Conservation (phyloP, 2,797 vertebrate genomes). For the Pseudocheirus occidentalis region DNA sequence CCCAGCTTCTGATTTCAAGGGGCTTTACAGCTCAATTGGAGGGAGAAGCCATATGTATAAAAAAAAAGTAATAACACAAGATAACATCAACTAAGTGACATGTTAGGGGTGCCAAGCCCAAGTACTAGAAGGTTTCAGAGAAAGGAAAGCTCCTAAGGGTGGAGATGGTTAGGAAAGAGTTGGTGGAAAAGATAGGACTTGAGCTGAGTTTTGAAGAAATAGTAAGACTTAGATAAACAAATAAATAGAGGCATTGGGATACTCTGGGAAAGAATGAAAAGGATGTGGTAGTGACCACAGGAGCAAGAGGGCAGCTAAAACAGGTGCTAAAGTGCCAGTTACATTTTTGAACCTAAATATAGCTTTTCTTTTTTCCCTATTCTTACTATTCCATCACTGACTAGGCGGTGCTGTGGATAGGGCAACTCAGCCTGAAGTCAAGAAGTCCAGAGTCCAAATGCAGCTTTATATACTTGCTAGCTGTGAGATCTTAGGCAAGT, state of each 20-base stretch:
- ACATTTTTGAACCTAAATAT: background rate
- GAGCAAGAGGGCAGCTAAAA: background rate
- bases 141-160: background rate
- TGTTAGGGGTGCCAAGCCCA: background rate
- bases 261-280: background rate
- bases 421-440: background rate
- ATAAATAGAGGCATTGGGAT: background rate
- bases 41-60: background rate
- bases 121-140: background rate
- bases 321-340: background rate
- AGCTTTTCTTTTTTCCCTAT: background rate
- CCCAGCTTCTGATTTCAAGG: background rate
- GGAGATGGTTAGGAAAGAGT: background rate
- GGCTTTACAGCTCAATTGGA: background rate
- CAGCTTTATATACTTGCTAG: background rate
- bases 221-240: background rate
- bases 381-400: background rate
- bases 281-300: background rate
- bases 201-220: background rate
- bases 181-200: background rate
- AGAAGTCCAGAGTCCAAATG: background rate
- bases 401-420: background rate
- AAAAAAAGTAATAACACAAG: background rate
- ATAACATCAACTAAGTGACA: background rate
- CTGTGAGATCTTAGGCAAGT: background rate